A percentile compares a stretch with the other conserved stretches of the same genome.
phyloP scores from a whole-genome alignment of 1,140 invertebrate species.

The Bombus ignitus region DNA sequence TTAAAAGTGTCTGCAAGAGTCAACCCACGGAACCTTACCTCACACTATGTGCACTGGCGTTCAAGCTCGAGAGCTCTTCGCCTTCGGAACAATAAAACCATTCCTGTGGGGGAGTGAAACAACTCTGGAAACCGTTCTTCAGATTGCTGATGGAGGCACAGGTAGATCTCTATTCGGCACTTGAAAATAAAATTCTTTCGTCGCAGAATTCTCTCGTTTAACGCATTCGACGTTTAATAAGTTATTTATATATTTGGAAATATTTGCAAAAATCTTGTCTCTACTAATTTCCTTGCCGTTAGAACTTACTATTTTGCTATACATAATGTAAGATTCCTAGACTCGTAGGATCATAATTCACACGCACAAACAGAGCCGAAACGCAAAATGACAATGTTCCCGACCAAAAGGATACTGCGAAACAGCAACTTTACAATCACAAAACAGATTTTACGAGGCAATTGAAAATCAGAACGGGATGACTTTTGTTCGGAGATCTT shows the following conservation, averaged over 20 bases:
- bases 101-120: slow-evolving; percentile 39
- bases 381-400: no score
- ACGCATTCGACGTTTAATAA: background rate
- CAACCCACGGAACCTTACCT: background rate
- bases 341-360: no score
- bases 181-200: background rate
- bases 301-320: background rate
- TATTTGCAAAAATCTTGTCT: no score
- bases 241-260: background rate
- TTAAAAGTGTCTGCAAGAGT: slow-evolving; percentile 18
- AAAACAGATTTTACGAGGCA: slow-evolving; percentile 16
- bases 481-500: slow-evolving; percentile 38
- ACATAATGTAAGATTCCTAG: background rate
- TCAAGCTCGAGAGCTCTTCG: slow-evolving; percentile 20
- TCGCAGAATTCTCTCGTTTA: background rate
- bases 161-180: slow-evolving; percentile 4
- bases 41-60: slow-evolving; percentile 4
- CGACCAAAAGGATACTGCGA: no score
- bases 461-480: background rate
- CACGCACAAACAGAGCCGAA: no score
- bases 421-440: background rate
- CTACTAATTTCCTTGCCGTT: no score
- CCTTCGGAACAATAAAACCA: slow-evolving; percentile 28
- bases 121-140: slow-evolving; percentile 24
- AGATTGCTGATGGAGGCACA: background rate